Base-by-base conservation (phyloP, 2,113 vertebrate species). In the Heterotis niloticus region DNA sequence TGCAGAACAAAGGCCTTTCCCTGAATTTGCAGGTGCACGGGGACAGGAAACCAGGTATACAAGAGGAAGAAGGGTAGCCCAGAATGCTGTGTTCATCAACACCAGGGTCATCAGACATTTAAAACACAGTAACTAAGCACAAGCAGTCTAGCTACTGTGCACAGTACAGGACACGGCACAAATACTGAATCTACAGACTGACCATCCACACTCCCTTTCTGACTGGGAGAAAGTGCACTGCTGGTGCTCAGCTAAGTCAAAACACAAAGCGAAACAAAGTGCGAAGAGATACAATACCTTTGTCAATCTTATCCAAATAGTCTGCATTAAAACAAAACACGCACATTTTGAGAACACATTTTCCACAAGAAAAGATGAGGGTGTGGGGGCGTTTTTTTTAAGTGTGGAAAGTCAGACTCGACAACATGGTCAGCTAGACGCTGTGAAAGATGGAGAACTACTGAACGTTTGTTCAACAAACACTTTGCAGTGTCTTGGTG, bases 251-350 rank as follows among this genome's bases (percentile, higher is more conserved):
- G 57, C 28, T 28, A 60, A 9, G n/a, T 71, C 20, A 70, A 76
- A 90, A 89, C 87, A 89, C 67, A 62, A 64, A 78, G 54, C 64
- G 20, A 81, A 75, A 87, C 89, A 88, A 87, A 87, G 88, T 87
- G 88, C 87, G 86, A 88, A 88, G 91, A 82, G 87, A 89, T 93
- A 93, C 92, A 88, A 87, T 93, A 93, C 92, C 92, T 93, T 92
- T 90, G 86, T 90, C 88, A 91, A 91, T 90, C 88, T 91, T 91
- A 90, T 92, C 91, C 91, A 90, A 89, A 91, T 90, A 90, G 92
- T 92, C 92, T 93, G 92, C 91, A 91, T 90, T 90, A 89, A 90
- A 90, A 92, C 89, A 90, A 91, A 91, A 92, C 86, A 87, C 90
- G 90, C 88, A 93, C 81, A 90, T 86, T 87, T 89, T 78, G 90